Conservation (phyloP, 1,140 invertebrate species). For the Thrips palmi region DNA sequence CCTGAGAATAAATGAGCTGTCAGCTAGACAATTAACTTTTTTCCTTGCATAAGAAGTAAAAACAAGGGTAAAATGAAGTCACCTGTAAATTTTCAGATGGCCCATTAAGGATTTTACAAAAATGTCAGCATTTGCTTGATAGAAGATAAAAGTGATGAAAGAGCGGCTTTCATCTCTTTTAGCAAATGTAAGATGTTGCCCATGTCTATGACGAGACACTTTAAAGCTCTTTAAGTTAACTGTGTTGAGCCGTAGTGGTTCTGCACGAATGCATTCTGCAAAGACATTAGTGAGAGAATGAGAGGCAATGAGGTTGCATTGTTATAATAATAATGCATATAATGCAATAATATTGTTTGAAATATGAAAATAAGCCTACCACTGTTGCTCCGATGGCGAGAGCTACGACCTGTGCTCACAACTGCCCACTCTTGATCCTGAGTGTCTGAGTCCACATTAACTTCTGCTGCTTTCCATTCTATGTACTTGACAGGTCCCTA, state of each 20-base stretch:
- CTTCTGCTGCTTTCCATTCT: constrained; percentile 61
- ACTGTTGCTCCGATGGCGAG: constrained; percentile 29
- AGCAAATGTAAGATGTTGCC: constrained; percentile 28
- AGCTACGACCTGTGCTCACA: constrained; percentile 45
- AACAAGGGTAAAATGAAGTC: constrained; percentile 8
- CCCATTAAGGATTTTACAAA: constrained; percentile 48
- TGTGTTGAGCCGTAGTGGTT: no score
- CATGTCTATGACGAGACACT: constrained; percentile 1
- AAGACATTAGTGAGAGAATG: not conserved
- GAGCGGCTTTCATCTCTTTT: constrained; percentile 23
- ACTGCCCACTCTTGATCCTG: constrained; percentile 67
- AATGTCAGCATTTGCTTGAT: constrained; percentile 62
- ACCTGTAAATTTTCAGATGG: constrained; percentile 29
- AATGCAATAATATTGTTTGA: not conserved
- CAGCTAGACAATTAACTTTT: constrained; percentile 8
- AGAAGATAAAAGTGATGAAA: constrained; percentile 67
- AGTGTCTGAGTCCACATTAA: constrained; percentile 49
- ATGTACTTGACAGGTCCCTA: constrained; percentile 36
- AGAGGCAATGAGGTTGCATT: no score
- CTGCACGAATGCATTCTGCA: constrained; percentile 1
- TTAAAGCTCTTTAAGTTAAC: no score
- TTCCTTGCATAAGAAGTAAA: constrained; percentile 4
- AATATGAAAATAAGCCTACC: constrained; percentile 20
- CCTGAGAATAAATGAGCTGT: constrained; percentile 24
- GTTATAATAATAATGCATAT: constrained; percentile 5